Evolutionary conservation across 2,797 vertebrate species (phyloP).

Genomic region (Eutrigla gurnardus): DNA sequence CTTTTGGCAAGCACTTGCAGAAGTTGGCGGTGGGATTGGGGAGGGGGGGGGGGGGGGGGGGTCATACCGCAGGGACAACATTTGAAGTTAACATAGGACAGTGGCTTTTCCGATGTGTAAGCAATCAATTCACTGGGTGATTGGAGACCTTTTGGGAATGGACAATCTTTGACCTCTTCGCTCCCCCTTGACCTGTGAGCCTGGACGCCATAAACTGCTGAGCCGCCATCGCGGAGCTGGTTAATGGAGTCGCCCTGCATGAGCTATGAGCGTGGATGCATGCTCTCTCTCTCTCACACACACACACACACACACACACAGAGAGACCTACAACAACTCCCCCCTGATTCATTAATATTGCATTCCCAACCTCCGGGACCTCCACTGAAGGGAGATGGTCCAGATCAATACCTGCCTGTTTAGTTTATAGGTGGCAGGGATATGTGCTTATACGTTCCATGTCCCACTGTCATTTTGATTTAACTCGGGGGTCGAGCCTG

Average conservation of each 20-base stretch:
- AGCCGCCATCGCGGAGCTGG: slow-evolving; percentile 54
- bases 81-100: slow-evolving; percentile 67
- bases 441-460: slow-evolving; percentile 73
- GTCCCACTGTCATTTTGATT: slow-evolving; percentile 80
- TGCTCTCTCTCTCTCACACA: slow-evolving; percentile 42
- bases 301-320: slow-evolving; percentile 29
- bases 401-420: slow-evolving; percentile 85
- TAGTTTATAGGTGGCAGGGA: slow-evolving; percentile 81
- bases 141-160: slow-evolving; percentile 73
- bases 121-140: slow-evolving; percentile 79
- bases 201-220: slow-evolving; percentile 78
- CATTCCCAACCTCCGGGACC: slow-evolving; percentile 70
- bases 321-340: slow-evolving; percentile 36
- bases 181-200: slow-evolving; percentile 78
- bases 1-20: neutral
- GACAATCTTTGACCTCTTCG: slow-evolving; percentile 77
- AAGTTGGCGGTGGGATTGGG: slow-evolving; percentile 1
- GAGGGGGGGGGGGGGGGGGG: neutral
- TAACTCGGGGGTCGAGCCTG: slow-evolving; percentile 68
- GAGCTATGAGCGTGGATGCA: slow-evolving; percentile 44
- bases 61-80: slow-evolving; percentile 55
- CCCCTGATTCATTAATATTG: slow-evolving; percentile 79
- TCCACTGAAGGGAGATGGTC: slow-evolving; percentile 65
- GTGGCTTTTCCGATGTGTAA: slow-evolving; percentile 77
- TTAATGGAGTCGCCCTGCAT: slow-evolving; percentile 69